Percentiles rank a stretch among this genome's conserved stretches.
These are phyloP conservation scores for Empidonax traillii DNA, from an alignment of 2,113 vertebrate species.

Conservation along the genomic window DNA sequence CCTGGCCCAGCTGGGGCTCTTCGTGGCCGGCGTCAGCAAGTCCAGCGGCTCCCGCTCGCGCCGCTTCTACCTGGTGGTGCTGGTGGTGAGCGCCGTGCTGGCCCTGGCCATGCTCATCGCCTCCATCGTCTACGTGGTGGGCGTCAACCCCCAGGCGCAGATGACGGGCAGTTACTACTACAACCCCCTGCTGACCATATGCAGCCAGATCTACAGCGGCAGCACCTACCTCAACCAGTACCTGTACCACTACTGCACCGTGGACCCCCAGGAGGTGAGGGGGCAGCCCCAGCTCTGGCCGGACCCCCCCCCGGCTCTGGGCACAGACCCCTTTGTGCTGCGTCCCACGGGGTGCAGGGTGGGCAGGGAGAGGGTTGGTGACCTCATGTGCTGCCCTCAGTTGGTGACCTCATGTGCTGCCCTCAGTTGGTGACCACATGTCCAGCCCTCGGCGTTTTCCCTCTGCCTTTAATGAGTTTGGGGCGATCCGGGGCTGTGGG, in stretches of 20 bases:
- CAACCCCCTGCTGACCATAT: slow-evolving; percentile 80
- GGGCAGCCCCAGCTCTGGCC: neutral
- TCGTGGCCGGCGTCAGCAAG: slow-evolving; percentile 78
- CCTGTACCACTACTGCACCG: slow-evolving; percentile 87
- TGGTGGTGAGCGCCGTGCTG: slow-evolving; percentile 76
- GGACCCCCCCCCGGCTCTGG: no score
- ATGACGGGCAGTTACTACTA: slow-evolving; percentile 81
- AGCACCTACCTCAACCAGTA: slow-evolving; percentile 76
- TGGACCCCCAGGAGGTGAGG: slow-evolving; percentile 87
- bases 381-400: neutral
- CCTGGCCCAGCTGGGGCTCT: slow-evolving; percentile 76
- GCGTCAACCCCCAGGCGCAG: slow-evolving; percentile 86
- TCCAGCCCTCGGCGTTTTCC: neutral
- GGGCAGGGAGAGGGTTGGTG: neutral
- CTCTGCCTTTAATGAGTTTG: neutral
- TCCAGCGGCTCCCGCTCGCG: slow-evolving; percentile 71
- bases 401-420: no score
- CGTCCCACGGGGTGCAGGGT: rapidly evolving
- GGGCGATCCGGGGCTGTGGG: neutral
- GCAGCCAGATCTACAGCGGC: slow-evolving; percentile 75
- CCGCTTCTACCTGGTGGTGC: slow-evolving; percentile 79
- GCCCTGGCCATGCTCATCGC: slow-evolving; percentile 85
- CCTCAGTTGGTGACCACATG: neutral
- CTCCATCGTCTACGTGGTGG: slow-evolving; percentile 86
- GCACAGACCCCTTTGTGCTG: neutral